Conservation (phyloP, 1,140 invertebrate genomes). For the Drosophila equinoxialis region DNA sequence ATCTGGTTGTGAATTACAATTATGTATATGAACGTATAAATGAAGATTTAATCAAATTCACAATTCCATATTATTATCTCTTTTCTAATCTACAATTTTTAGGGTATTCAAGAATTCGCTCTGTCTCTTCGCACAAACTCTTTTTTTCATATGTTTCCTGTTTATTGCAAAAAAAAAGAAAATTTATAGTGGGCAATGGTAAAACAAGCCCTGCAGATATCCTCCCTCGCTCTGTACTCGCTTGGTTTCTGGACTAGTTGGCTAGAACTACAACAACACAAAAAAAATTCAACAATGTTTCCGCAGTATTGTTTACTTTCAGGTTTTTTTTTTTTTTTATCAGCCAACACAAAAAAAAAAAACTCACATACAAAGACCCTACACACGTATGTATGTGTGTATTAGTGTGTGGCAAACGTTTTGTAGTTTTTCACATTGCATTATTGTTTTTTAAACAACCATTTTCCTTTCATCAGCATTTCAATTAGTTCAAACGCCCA, state of each 20-base stretch:
- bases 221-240: no score
- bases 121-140: no score
- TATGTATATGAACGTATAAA: no score
- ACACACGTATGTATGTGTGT: background rate
- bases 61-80: no score
- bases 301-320: conserved; percentile 64
- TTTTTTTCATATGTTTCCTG: no score
- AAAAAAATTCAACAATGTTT: conserved; percentile 62
- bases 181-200: no score
- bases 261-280: background rate
- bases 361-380: background rate
- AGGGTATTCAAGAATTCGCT: no score
- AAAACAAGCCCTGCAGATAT: no score
- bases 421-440: conserved; percentile 74
- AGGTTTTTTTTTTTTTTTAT: conserved; percentile 48
- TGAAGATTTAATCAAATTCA: no score
- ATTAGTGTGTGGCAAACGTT: conserved; percentile 52
- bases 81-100: no score
- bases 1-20: no score
- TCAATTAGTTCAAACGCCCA: conserved; percentile 67
- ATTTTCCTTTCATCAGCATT: conserved; percentile 79
- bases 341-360: conserved; percentile 30
- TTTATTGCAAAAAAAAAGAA: no score
- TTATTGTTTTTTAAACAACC: conserved; percentile 74
- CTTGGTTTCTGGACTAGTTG: background rate